Percentiles rank a stretch among this genome's conserved stretches.
phyloP scores from a whole-genome alignment of 2,888 invertebrate genomes.

The Acanthosepion esculentum region DNA sequence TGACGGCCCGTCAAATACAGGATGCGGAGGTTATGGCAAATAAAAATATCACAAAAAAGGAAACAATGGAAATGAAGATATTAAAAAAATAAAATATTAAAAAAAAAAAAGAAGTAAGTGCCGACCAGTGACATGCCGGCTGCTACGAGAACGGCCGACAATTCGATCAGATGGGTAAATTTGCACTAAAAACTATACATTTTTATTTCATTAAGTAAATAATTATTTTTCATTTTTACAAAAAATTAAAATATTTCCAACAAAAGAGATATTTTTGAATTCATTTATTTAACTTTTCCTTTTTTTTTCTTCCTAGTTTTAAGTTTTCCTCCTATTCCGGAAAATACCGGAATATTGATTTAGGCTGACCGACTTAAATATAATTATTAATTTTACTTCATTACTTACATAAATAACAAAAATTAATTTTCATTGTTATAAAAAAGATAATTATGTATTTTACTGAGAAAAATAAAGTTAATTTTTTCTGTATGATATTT shows the following conservation, averaged over 20 bases:
- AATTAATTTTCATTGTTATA: background rate
- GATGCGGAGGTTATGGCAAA: background rate
- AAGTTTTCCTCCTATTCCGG: background rate
- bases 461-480: background rate
- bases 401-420: background rate
- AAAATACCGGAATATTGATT: background rate
- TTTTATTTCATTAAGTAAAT: background rate
- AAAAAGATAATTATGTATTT: background rate
- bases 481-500: background rate
- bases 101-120: background rate
- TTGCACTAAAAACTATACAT: background rate
- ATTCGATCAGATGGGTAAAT: background rate
- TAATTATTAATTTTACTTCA: background rate
- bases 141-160: background rate
- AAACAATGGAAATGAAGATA: background rate
- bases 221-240: background rate
- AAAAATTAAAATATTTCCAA: background rate
- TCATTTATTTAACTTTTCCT: too few species aligned
- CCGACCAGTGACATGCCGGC: background rate
- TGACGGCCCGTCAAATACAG: background rate
- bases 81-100: background rate
- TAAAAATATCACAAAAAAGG: background rate
- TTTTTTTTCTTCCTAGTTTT: too few species aligned
- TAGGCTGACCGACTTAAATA: background rate
- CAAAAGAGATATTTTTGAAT: background rate